Conservation (phyloP, 2,797 vertebrate genomes). For the Acanthiza pusilla region DNA sequence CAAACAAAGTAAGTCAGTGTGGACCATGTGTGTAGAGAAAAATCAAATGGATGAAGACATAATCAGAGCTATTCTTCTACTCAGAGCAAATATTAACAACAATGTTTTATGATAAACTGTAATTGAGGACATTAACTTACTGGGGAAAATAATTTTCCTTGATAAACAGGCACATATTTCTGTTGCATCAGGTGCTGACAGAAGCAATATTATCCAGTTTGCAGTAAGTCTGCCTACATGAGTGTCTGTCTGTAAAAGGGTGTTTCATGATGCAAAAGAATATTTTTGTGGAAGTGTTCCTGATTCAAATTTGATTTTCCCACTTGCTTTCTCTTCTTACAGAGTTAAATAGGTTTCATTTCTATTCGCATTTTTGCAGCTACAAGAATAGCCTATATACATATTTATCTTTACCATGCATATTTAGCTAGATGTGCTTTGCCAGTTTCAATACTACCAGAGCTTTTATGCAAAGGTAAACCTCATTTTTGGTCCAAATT, state of each 20-base stretch:
- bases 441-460: not conserved
- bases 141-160: not conserved
- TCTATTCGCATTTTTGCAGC: not conserved
- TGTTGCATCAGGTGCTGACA: not conserved
- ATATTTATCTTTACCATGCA: not conserved
- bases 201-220: not conserved
- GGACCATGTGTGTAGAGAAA: not conserved
- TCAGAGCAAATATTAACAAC: conserved; percentile 34
- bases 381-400: not conserved
- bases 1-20: not conserved
- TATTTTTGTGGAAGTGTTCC: not conserved
- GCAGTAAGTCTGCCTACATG: not conserved
- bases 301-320: not conserved
- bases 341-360: not conserved
- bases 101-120: conserved; percentile 14
- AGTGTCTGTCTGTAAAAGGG: not conserved
- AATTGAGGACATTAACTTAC: conserved; percentile 22
- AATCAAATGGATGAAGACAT: conserved; percentile 1
- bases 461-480: not conserved
- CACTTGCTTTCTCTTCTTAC: not conserved
- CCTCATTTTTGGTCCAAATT: not conserved
- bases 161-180: not conserved
- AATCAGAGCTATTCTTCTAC: conserved; percentile 24
- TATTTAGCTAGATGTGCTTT: conserved; percentile 4
- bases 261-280: not conserved